A percentile compares a stretch with the other conserved stretches of the same genome.
These are phyloP conservation scores for Orchesella flavescens DNA, from an alignment of 2,888 invertebrate genomes.

Conservation along the genomic window DNA sequence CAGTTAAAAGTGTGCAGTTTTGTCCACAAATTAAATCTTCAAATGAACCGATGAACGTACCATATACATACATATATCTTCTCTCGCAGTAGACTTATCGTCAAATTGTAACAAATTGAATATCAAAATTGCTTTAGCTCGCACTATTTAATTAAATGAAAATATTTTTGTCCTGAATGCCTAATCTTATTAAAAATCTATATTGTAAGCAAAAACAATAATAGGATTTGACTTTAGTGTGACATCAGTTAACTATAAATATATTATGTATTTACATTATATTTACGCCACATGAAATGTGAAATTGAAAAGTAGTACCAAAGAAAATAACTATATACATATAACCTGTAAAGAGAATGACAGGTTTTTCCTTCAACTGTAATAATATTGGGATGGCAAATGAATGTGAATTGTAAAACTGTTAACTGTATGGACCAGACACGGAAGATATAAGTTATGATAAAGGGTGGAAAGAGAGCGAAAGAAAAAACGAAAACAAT, in stretches of 20 bases:
- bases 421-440: conserved; percentile 35
- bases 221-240: no score
- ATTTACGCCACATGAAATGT: not conserved
- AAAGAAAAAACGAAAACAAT: conserved; percentile 19
- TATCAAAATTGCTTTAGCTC: no score
- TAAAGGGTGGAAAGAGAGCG: not conserved
- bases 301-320: conserved; percentile 4
- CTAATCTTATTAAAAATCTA: not conserved
- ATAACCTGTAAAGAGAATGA: not conserved
- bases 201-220: not conserved
- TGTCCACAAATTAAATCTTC: no score
- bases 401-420: not conserved
- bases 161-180: not conserved
- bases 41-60: no score
- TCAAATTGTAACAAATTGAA: no score
- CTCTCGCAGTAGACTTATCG: no score
- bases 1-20: no score
- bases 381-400: not conserved
- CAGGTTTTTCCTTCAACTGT: not conserved
- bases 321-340: not conserved
- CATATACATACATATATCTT: no score
- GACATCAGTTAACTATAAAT: no score
- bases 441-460: conserved; percentile 2
- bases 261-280: not conserved
- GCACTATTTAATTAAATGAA: no score